Evolutionary conservation across 2,797 vertebrate species (phyloP), one percentile per base, ranked within the genome.

Genomic region (Aeoliscus strigatus): DNA sequence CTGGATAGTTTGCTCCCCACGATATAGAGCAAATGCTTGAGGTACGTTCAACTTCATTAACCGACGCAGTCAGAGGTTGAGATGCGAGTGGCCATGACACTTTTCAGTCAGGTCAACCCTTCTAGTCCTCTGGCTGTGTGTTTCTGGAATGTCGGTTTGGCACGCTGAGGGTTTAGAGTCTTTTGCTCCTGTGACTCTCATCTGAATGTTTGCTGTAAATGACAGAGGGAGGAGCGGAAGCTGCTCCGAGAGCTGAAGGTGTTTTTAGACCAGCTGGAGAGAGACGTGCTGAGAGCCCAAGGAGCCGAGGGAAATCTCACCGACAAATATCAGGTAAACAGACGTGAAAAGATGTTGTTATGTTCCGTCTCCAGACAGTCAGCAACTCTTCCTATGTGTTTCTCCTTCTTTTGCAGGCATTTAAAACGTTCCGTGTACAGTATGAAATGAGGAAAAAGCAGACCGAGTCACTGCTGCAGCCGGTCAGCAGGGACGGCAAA

Each of bases 181-280:
- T 54, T 62, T 21, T 76, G 24, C 53, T 33, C 8, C 30, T 34
- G 34, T 51, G 36, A 37, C 6, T 56, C 23, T 52, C 4, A 60
- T 32, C 12, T 45, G 3, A 18, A 9, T 56, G 9, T 44, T 28
- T 30, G 1, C 25, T 59, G 39, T 35, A 23, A 39, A 21, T 53
- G 60, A 45, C 77, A 99, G 96, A 92, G 87, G 73, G 96, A 99
- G 85, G 93, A 97, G 55, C 83, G 91, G 25, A 79, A 90, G 74
- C 80, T 92, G 72, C 72, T 96, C 60, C 88, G 94, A 61, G 96
- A 99, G 73, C 80, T 89, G 11, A 98, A 96, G 77, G 87, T 91
- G 60, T 97, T 94, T 91, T 79, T 96, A 70, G 96, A 99, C 63
- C 94, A 97, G 64, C 89, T 96, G 69, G 96, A 99, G 81, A 91